Base-by-base conservation (phyloP, 2,113 vertebrate genomes). In the Zingel zingel region DNA sequence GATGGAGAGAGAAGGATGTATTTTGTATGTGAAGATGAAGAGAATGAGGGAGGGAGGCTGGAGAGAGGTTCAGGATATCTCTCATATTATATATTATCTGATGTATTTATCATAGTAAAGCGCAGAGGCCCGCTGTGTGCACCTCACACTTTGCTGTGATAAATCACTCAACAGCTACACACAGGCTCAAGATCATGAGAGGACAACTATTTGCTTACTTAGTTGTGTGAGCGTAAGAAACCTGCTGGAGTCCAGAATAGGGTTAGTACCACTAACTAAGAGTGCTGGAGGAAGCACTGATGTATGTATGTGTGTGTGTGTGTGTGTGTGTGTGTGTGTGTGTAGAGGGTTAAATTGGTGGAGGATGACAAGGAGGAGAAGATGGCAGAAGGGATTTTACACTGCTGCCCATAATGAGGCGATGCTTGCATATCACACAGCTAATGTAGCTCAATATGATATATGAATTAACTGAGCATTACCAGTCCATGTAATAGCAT, bases 121-220 rank as follows among this genome's bases (percentile, higher is more conserved):
- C 56, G 63, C 62, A n/a, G 68, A 76, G 13, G 27, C 79, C 69
- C 43, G 51, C 80, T 80, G 76, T 45, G 67, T 45, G 67, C 58
- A 65, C 27, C 51, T 61, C 57, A 77, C 72, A 33, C 45, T 5
- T 58, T 9, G 4, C 48, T 62, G 56, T 56, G 74, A 82, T 67
- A 79, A 78, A 73, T 59, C 59, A 63, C 48, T 81, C 10, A 78
- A 8, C 19, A 12, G 14, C 75, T 72, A 11, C 50, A 59, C 68
- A 36, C 19, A 68, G 39, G 39, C 11, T 39, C 10, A 45, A 25
- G 2, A 33, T 43, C 54, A 63, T n/a, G 39, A 78, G 19, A 36
- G 23, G 10, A 69, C 48, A 25, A 36, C 14, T 47, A 27, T 77
- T 57, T 43, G 27, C 33, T 56, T 64, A 65, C 51, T 61, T 59